A percentile compares a stretch with the other conserved stretches of the same genome.
Evolutionary conservation across 2,797 vertebrate species (phyloP).

Genomic region (Melanotaenia pygmaea): DNA sequence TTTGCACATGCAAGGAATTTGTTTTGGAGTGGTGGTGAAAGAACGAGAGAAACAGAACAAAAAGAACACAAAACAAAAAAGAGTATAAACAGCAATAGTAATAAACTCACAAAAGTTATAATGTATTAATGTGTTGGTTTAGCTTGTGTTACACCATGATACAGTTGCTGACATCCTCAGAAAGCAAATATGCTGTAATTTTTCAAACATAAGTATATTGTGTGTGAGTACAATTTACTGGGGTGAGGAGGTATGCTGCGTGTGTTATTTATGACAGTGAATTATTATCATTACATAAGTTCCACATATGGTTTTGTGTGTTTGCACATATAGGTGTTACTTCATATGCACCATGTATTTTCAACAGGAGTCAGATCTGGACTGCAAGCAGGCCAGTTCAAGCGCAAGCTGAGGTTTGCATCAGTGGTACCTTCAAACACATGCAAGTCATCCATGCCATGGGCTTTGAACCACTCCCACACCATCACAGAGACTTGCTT

Average conservation of each 20-base stretch:
- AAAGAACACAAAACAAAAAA: too few relatives aligned
- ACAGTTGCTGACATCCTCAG: not conserved
- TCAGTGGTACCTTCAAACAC: not conserved
- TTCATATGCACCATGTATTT: not conserved
- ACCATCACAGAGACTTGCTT: not conserved
- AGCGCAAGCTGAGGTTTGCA: not conserved
- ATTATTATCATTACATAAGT: not conserved
- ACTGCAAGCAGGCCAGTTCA: not conserved
- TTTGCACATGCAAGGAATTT: too few relatives aligned
- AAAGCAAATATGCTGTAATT: not conserved
- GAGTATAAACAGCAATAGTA: not conserved
- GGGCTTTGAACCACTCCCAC: not conserved
- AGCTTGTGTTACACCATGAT: not conserved
- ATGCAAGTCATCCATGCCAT: not conserved
- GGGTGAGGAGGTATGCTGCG: not conserved
- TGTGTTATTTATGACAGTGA: not conserved
- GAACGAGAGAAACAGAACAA: too few relatives aligned
- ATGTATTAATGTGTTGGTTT: not conserved
- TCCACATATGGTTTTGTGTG: not conserved
- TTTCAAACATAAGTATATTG: not conserved
- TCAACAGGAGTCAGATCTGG: not conserved
- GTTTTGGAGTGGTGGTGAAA: too few relatives aligned
- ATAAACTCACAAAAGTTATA: not conserved
- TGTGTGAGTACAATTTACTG: too few relatives aligned
- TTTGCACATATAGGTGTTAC: not conserved